phyloP scores from a whole-genome alignment of 2,113 vertebrate species.

The Coregonus clupeaformis region DNA sequence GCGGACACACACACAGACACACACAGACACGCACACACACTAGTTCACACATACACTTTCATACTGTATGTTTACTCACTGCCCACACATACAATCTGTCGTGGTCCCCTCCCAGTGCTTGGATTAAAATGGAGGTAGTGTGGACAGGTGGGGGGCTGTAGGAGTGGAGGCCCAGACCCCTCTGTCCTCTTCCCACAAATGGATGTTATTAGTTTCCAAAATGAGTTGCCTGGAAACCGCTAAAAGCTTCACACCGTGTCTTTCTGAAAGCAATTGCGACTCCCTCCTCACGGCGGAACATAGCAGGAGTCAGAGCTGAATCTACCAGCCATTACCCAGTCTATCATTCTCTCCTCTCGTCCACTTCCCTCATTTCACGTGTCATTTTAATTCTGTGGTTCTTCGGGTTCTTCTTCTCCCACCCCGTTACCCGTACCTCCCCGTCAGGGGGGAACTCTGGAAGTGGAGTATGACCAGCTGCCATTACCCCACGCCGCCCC shows the following conservation, averaged over 20 bases:
- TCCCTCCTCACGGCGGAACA: slow-evolving; percentile 33
- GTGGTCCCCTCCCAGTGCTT: slow-evolving; percentile 24
- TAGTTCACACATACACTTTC: no score
- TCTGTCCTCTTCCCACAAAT: slow-evolving; percentile 42
- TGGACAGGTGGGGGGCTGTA: slow-evolving; percentile 62
- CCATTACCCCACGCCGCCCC: slow-evolving; percentile 77
- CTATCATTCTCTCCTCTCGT: slow-evolving; percentile 17
- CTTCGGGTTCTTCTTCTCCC: slow-evolving; percentile 12
- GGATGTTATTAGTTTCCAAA: slow-evolving; percentile 68
- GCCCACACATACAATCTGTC: slow-evolving; percentile 10
- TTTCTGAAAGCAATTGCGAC: slow-evolving; percentile 55
- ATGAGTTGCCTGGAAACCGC: slow-evolving; percentile 67
- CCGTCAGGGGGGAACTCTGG: slow-evolving; percentile 63
- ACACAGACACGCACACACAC: background rate
- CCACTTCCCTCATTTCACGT: background rate
- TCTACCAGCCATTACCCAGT: slow-evolving; percentile 30
- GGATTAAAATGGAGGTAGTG: slow-evolving; percentile 61
- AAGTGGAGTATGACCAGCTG: slow-evolving; percentile 88
- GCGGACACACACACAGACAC: slow-evolving; percentile 14
- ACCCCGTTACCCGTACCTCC: slow-evolving; percentile 37
- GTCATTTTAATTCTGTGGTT: slow-evolving; percentile 11
- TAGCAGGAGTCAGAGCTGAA: slow-evolving; percentile 64
- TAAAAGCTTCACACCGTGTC: slow-evolving; percentile 54
- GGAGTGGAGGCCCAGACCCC: slow-evolving; percentile 28
- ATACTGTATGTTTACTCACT: no score